Percentiles rank a stretch among this genome's conserved stretches.
These are phyloP conservation scores for Serinus canaria DNA, from an alignment of 2,113 vertebrate genomes.

Conservation along the genomic window DNA sequence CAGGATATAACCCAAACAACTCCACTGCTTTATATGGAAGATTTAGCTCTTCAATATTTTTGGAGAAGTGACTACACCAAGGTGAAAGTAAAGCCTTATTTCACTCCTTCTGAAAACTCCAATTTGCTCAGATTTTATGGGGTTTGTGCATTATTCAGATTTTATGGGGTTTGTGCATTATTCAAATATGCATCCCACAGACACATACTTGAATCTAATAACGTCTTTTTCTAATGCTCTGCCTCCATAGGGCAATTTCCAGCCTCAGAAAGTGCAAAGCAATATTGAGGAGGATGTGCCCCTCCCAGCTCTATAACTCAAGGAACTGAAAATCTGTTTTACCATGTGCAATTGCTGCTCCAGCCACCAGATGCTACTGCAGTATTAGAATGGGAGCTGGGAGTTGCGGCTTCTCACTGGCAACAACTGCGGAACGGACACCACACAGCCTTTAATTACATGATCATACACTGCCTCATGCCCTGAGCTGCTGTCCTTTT, in stretches of 20 bases:
- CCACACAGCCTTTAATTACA: background rate
- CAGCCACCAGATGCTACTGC: slow-evolving; percentile 58
- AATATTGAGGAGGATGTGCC: background rate
- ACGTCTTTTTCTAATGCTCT: background rate
- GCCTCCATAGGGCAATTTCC: background rate
- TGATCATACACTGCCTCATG: background rate
- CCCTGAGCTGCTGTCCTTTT: background rate
- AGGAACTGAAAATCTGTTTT: background rate
- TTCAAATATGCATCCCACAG: background rate
- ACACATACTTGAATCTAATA: rapidly evolving
- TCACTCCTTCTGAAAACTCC: background rate
- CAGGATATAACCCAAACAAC: background rate
- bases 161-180: background rate
- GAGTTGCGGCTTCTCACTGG: background rate
- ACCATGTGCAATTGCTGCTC: background rate
- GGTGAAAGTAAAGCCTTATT: background rate
- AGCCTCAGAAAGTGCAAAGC: background rate
- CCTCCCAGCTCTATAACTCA: background rate
- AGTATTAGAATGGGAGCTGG: background rate
- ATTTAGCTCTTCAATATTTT: background rate
- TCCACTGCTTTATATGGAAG: background rate
- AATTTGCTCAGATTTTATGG: background rate
- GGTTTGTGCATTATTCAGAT: background rate
- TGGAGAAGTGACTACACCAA: background rate
- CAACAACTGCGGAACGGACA: background rate